Percentiles rank a stretch among this genome's conserved stretches.
Conservation (phyloP, 2,888 invertebrate genomes). For the Pycnomerus fuliginosus region DNA sequence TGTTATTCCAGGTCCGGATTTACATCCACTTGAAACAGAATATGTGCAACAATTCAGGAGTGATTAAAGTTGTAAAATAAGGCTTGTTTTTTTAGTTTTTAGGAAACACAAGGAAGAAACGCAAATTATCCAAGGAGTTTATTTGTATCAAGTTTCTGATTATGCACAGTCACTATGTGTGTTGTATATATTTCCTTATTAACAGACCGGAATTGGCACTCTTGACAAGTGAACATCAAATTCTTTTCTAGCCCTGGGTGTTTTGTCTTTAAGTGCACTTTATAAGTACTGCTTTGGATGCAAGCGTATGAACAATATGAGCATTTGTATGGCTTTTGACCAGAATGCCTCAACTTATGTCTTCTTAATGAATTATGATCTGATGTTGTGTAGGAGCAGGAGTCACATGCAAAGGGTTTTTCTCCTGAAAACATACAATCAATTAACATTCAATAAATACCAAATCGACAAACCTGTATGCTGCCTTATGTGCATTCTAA, state of each 20-base stretch:
- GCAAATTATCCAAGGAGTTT: no score
- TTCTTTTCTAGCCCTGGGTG: slow-evolving; percentile 69
- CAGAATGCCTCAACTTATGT: slow-evolving; percentile 76
- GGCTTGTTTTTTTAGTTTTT: no score
- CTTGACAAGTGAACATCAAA: slow-evolving; percentile 62
- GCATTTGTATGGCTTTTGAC: slow-evolving; percentile 74
- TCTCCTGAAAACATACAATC: slow-evolving; percentile 58
- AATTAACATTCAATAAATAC: neutral
- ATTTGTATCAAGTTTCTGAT: slow-evolving; percentile 56
- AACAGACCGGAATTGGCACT: slow-evolving; percentile 64
- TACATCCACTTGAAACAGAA: slow-evolving; percentile 91
- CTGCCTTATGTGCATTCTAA: slow-evolving; percentile 67
- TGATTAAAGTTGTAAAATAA: no score
- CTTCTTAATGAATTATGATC: slow-evolving; percentile 82
- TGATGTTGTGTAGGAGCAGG: slow-evolving; percentile 70
- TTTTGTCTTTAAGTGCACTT: slow-evolving; percentile 74
- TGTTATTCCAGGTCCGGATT: slow-evolving; percentile 75
- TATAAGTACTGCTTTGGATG: slow-evolving; percentile 78
- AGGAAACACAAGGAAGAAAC: no score
- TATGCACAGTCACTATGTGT: slow-evolving; percentile 57
- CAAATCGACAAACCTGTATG: slow-evolving; percentile 61
- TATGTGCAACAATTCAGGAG: slow-evolving; percentile 72
- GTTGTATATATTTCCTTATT: slow-evolving; percentile 62
- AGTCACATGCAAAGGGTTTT: slow-evolving; percentile 74
- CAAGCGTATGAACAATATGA: slow-evolving; percentile 76